Evolutionary conservation across 2,888 invertebrate genomes (phyloP), one percentile per base, ranked within the genome.

Genomic region (Chorisops tibialis): DNA sequence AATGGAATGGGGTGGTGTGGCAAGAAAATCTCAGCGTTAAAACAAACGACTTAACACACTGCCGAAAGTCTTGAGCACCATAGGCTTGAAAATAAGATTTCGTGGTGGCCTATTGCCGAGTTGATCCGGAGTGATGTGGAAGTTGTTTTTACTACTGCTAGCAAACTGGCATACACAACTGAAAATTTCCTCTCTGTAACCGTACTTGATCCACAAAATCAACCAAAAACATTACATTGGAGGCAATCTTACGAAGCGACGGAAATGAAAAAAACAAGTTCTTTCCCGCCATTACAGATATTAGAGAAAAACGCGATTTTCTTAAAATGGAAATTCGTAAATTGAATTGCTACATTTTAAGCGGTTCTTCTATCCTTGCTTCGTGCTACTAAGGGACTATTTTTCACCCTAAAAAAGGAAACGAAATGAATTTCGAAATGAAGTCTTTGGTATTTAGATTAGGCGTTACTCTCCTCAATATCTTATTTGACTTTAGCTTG

Each of bases 281-380:
- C 45, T 45, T 19, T 45, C 39, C 39, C 30, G 30, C 30, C 30
- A 30, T 30, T 30, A 30, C 9, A 30, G 24, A 48, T 18, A 51
- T 37, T 14, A 38, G 45, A 43, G 39, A 43, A 43, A 43, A 62
- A 50, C 43, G 35, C 58, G 63, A 63, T 59, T 63, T 59, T 38
- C 51, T 43, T 43, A 63, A 63, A 63, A 63, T 63, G 63, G 63
- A 63, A 63, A 59, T 63, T 59, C 52, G 52, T 51, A 63, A 63
- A 63, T 63, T 63, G 59, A 63, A 63, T 63, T 63, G 59, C 52
- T 63, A 52, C 63, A 59, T 63, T 63, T 51, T 63, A 63, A 59
- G 51, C 39, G 59, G 48, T 52, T 59, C n/a, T n/a, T n/a, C n/a
- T n/a, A n/a, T 52, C 59, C 47, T 52, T 49, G 48, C n/a, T 12